Evolutionary conservation across 2,888 invertebrate species (phyloP).

Genomic region (Dusona sp.): DNA sequence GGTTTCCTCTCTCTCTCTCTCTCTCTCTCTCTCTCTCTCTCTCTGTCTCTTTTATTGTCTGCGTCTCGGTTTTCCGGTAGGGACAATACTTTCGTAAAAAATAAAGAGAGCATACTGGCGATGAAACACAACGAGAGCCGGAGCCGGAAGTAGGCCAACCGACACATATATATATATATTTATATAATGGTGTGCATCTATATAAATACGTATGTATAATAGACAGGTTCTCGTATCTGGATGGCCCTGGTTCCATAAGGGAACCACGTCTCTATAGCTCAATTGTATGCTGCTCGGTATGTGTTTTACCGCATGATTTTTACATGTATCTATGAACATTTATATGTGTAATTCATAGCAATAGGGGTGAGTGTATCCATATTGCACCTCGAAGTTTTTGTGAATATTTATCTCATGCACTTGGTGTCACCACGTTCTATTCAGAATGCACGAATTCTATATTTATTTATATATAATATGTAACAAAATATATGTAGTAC

Average conservation of each 20-base stretch:
- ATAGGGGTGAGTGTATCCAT: background rate
- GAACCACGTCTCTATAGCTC: slow-evolving; percentile 17
- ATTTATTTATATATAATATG: background rate
- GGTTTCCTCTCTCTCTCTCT: background rate
- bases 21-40: background rate
- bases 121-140: slow-evolving; percentile 20
- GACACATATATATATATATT: slow-evolving; percentile 1
- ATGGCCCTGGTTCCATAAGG: slow-evolving; percentile 29
- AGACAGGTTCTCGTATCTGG: slow-evolving; percentile 20
- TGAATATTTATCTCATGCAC: background rate
- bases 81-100: slow-evolving; percentile 53
- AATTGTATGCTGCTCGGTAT: slow-evolving; percentile 36
- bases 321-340: background rate
- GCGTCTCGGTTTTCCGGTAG: slow-evolving; percentile 37
- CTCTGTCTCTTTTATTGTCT: background rate
- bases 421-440: background rate
- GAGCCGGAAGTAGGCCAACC: slow-evolving; percentile 59
- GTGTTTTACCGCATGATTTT: background rate
- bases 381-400: slow-evolving; percentile 16
- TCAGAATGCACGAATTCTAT: background rate
- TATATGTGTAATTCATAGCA: background rate
- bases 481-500: background rate
- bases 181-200: background rate
- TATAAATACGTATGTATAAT: slow-evolving; percentile 19
- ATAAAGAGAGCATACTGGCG: slow-evolving; percentile 26